Base-by-base conservation (phyloP, 2,113 vertebrate genomes). In the Spea bombifrons region DNA sequence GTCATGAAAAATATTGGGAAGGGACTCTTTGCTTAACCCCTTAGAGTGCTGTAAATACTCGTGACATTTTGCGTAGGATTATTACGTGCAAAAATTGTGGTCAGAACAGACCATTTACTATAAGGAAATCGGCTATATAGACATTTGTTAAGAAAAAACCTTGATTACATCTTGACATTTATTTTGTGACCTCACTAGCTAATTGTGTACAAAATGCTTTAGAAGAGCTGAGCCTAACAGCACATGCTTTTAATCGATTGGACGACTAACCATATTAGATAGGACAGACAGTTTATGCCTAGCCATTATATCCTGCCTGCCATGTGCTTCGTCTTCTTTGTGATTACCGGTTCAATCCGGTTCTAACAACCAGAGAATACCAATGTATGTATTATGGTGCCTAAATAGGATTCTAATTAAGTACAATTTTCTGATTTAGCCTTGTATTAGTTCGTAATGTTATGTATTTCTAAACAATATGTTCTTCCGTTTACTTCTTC, bases 311-410 rank as follows among this genome's bases (percentile, higher is more conserved):
- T 75, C 13, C 45, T 7, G 74, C 3, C 30, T 13, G 49, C 9
- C 7, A 13, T 55, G 74, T 9, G 47, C 9, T 75, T 15, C n/a
- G n/a, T n/a, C 15, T 72, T 53, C 76, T 65, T 65, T 72, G 63
- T 46, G 57, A 44, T 78, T 30, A 43, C 78, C 71, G 68, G 78
- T 73, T 80, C 10, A 48, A 30, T 68, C 71, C 50, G 71, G 70
- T 80, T 73, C 30, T 67, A 44, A 44, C 45, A 73, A 66, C 5
- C 77, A 80, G 71, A 63, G 67, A 73, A 80, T 73, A 8, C 66
- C 8, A 55, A n/a, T 80, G 12, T n/a, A 12, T 66, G 48, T 50
- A 8, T 44, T 66, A 53, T 48, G 10, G 59, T 59, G 63, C 44
- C 75, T 76, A 76, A 69, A 59, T 70, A 61, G 8, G 66, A 53